Percentiles rank a stretch among this genome's conserved stretches.
phyloP scores from a whole-genome alignment of 2,888 invertebrate species.

The Synergus umbraculus region DNA sequence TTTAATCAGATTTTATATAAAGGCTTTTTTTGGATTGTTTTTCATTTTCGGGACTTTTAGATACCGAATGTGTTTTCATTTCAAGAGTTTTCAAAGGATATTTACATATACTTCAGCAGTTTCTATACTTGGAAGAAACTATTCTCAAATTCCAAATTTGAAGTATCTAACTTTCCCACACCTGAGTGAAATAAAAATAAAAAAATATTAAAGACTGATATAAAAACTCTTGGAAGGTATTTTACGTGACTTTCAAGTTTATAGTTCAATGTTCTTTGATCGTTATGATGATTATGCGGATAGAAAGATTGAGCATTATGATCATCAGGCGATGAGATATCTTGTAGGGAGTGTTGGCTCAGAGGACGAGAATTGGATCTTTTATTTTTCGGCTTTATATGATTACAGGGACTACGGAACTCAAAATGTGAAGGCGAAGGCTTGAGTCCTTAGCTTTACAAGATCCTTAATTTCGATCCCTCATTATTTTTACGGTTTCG shows the following conservation, averaged over 20 bases:
- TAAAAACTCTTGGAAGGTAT: background rate
- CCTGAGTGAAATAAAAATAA: background rate
- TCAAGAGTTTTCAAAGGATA: too few relatives aligned
- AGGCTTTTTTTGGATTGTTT: too few relatives aligned
- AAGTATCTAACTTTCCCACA: background rate
- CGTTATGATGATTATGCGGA: background rate
- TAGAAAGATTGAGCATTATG: background rate
- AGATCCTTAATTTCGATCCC: slow-evolving; percentile 16
- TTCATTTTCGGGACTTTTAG: too few relatives aligned
- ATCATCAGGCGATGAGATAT: slow-evolving; percentile 32
- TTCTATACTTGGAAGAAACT: too few relatives aligned
- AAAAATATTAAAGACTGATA: background rate
- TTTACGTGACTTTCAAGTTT: slow-evolving; percentile 11
- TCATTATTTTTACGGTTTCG: background rate
- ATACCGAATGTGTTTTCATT: too few relatives aligned
- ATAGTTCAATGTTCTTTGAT: slow-evolving; percentile 2
- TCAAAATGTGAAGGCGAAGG: slow-evolving; percentile 11
- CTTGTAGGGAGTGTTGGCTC: slow-evolving; percentile 8
- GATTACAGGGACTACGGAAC: slow-evolving; percentile 31
- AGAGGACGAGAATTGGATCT: background rate
- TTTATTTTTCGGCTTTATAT: slow-evolving; percentile 39
- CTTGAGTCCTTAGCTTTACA: slow-evolving; percentile 4
- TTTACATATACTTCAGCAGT: too few relatives aligned
- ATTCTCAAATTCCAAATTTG: too few relatives aligned
- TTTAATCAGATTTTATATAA: too few relatives aligned